phyloP scores from a whole-genome alignment of 2,888 invertebrate species.

The Sthenelais limicola region DNA sequence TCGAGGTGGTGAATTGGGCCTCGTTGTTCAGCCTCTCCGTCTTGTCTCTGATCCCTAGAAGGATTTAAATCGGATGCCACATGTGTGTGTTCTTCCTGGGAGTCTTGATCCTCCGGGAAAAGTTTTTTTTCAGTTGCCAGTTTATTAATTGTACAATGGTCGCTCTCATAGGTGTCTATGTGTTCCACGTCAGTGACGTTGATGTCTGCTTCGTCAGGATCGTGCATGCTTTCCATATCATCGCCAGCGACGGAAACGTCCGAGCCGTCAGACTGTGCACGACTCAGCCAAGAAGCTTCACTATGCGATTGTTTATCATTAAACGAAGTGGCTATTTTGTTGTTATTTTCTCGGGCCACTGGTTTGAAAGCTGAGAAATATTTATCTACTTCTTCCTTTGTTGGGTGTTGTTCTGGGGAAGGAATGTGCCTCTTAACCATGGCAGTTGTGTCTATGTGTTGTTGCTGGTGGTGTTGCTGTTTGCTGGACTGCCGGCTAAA shows the following conservation, averaged over 20 bases:
- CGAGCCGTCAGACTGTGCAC: slow-evolving; percentile 19
- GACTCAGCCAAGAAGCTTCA: neutral
- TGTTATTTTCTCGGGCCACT: slow-evolving; percentile 7
- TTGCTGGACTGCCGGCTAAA: slow-evolving; percentile 13
- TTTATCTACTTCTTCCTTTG: slow-evolving; percentile 7
- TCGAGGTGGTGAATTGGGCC: no score
- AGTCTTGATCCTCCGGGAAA: neutral
- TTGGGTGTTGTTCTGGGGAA: neutral
- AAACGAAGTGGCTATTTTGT: neutral
- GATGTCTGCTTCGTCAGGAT: slow-evolving; percentile 36
- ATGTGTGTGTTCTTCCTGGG: neutral
- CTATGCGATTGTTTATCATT: neutral
- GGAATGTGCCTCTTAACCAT: neutral
- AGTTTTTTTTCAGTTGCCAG: no score
- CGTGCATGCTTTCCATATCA: neutral
- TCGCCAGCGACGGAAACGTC: slow-evolving; percentile 14
- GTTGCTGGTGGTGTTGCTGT: slow-evolving; percentile 3
- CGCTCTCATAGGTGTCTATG: neutral
- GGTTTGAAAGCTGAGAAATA: slow-evolving; percentile 42
- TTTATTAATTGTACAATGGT: neutral
- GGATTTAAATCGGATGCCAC: no score
- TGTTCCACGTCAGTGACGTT: slow-evolving; percentile 42
- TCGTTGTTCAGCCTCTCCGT: no score
- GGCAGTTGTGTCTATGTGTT: neutral
- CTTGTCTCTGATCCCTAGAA: no score